phyloP scores from a whole-genome alignment of 2,888 invertebrate species.

The Drosophila paranaensis region DNA sequence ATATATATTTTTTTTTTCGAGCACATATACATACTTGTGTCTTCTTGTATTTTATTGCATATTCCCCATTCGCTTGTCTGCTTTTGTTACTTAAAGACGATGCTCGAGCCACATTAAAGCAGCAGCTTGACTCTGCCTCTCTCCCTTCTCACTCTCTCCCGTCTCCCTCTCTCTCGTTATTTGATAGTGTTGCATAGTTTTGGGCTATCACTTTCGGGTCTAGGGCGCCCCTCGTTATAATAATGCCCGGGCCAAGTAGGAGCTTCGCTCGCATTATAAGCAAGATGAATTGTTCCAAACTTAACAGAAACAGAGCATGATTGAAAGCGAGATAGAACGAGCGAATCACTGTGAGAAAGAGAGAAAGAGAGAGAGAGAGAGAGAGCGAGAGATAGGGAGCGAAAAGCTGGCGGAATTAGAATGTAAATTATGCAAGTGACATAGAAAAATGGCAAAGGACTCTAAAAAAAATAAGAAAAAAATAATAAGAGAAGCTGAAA shows the following conservation, averaged over 20 bases:
- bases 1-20: constrained; percentile 32
- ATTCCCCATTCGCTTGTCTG: constrained; percentile 77
- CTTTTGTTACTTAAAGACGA: constrained; percentile 58
- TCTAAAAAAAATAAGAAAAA: constrained; percentile 3
- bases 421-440: constrained; percentile 74
- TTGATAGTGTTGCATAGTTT: constrained; percentile 75
- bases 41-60: constrained; percentile 77
- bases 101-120: constrained; percentile 52
- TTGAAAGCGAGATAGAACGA: constrained; percentile 7
- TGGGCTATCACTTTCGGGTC: constrained; percentile 56
- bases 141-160: background rate
- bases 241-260: constrained; percentile 63
- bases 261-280: constrained; percentile 60
- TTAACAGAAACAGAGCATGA: constrained; percentile 31
- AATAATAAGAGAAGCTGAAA: background rate
- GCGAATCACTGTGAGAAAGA: background rate
- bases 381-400: constrained; percentile 13
- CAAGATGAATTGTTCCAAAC: constrained; percentile 72
- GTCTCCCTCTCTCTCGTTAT: background rate
- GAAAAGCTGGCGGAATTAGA: constrained; percentile 67
- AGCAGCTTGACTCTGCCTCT: constrained; percentile 26
- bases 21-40: constrained; percentile 24
- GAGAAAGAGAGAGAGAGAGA: constrained; percentile 1
- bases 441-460: constrained; percentile 54
- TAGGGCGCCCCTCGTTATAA: constrained; percentile 56